Evolutionary conservation across 53 echinoderm and acorn worm species (phyloP), one percentile per base, ranked within the genome.

Genomic region (Zoroaster sp.): DNA sequence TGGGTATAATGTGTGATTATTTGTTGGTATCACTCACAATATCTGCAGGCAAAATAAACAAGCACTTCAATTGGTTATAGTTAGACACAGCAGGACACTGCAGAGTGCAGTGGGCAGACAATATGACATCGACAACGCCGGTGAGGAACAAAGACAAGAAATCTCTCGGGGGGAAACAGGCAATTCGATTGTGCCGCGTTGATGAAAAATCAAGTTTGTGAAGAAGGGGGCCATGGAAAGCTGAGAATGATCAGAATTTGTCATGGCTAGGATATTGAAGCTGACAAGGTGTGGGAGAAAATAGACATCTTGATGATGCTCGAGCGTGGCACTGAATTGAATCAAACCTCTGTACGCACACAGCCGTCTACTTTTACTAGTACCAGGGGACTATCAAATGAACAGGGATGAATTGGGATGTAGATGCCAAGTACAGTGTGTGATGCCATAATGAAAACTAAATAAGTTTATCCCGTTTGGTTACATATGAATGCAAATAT

Each of bases 61-160:
- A 49, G 20, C 12, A 7, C 49, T 47, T 46, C 69, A 85, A 69
- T 70, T 69, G 85, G 85, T 85, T 85, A 85, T 47, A 70, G 71
- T 35, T 70, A 46, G n/a, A 35, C 70, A 71, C 69, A 37, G 72
- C 85, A 5, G 71, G 85, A 28, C 9, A 0, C 63, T 28, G 71
- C 32, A 28, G 41, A 12, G 20, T 35, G 9, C 7, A 35, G 45
- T 11, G 30, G 42, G 40, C 41, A 25, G 40, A 42, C 14, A 41
- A 43, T 6, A 70, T 51, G 35, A 85, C 69, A 69, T 36, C 70
- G 12, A 31, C 35, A 49, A 49, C 85, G 72, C 69, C 71, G 47
- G 70, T 85, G 70, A 70, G 47, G 49, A 85, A 71, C 71, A 85
- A 47, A 71, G 85, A 18, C 33, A 18, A 11, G 70, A 33, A 70